These are phyloP conservation scores for Ardeotis arabs DNA, from an alignment of 2,113 vertebrate genomes.

Conservation along the genomic window DNA sequence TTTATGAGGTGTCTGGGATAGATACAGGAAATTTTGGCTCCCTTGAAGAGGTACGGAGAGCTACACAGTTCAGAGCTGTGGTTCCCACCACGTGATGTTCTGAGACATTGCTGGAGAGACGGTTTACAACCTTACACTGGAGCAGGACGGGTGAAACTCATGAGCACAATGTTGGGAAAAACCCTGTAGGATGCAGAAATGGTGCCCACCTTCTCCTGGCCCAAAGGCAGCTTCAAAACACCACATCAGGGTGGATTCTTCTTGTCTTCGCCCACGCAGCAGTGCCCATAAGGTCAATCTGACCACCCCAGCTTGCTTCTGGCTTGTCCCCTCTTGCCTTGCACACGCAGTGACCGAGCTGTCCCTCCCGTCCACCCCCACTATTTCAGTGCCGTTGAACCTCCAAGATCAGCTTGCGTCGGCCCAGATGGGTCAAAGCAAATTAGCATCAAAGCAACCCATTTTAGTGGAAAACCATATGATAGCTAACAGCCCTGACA, in stretches of 20 bases:
- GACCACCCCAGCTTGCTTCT: not conserved
- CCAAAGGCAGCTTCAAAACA: not conserved
- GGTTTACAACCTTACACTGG: not conserved
- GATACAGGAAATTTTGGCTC: not conserved
- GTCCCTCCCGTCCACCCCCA: not conserved
- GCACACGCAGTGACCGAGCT: not conserved
- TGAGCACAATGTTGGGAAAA: not conserved
- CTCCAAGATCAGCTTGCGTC: not conserved
- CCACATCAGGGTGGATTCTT: not conserved
- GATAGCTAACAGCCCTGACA: not conserved
- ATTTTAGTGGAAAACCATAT: not conserved
- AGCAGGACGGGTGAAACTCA: not conserved
- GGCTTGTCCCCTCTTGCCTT: not conserved
- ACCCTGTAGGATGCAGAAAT: accelerated
- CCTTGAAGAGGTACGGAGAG: not conserved
- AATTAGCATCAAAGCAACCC: not conserved
- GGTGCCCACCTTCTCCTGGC: not conserved
- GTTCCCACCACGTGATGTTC: not conserved
- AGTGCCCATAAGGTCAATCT: not conserved
- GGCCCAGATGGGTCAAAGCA: not conserved
- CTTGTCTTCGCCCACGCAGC: not conserved
- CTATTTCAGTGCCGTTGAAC: accelerated
- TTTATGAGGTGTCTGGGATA: not conserved
- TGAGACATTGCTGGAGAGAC: not conserved
- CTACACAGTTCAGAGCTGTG: not conserved